Evolutionary conservation across 2,113 vertebrate species (phyloP), one percentile per base, ranked within the genome.

Genomic region (Odocoileus hemionus): DNA sequence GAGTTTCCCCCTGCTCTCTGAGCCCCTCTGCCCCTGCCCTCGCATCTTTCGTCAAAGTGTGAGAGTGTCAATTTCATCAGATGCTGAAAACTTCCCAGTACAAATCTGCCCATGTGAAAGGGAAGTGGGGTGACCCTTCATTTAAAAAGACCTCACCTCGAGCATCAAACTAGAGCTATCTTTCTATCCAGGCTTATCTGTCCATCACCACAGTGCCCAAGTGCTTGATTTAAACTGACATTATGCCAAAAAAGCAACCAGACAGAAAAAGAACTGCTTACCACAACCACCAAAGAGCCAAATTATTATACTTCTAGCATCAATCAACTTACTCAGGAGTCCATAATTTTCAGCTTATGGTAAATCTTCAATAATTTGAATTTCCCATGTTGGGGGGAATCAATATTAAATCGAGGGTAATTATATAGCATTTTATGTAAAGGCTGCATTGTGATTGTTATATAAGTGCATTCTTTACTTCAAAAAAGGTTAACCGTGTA

Each of bases 401-500:
- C 78, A 54, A 33, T 86, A 79, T 89, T 94, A 88, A 91, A 86
- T 92, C 28, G 54, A 83, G 88, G 54, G 91, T 82, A 94, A 95
- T 96, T 70, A 84, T 19, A 57, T 4, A n/a, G 67, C 30, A n/a
- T 93, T 94, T 74, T 82, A 91, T 16, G 64, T 78, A 92, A 60
- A 96, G 45, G 28, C 23, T 50, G 26, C 6, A 7, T 36, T 74
- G 70, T 30, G 39, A 17, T 33, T 58, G 33, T 76, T 83, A 91
- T 45, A 13, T 17, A 52, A 54, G 4, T 50, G 6, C 45, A 58
- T 30, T 10, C 17, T 30, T 87, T 19, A 82, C 30, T 94, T 83
- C 26, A 54, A 86, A 79, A 91, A 50, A n/a, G 19, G 14, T 64
- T 88, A 92, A 57, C 47, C 26, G 6, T 23, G 14, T 33, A 26